Conservation (phyloP, 2,888 invertebrate species). For the Mechanitis mazaeus region DNA sequence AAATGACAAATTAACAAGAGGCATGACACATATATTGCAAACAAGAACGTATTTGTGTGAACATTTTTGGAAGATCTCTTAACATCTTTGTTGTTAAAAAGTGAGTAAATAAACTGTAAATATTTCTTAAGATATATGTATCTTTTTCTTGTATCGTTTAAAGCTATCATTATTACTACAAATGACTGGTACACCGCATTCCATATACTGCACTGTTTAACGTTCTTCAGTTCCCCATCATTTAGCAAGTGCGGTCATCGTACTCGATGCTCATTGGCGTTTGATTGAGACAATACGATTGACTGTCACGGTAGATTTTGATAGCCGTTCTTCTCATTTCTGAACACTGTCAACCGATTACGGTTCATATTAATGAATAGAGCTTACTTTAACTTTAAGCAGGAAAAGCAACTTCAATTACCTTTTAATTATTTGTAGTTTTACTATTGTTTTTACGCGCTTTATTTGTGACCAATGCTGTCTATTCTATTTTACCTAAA, state of each 20-base stretch:
- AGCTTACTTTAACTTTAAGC: slow-evolving; percentile 17
- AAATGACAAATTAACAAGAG: slow-evolving; percentile 64
- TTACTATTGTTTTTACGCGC: slow-evolving; percentile 68
- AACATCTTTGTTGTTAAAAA: slow-evolving; percentile 19
- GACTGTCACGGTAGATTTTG: slow-evolving; percentile 52
- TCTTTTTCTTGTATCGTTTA: background rate
- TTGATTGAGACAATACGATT: slow-evolving; percentile 68
- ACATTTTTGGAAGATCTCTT: slow-evolving; percentile 23
- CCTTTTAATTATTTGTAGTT: slow-evolving; percentile 60
- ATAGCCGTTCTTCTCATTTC: slow-evolving; percentile 53
- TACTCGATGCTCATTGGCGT: slow-evolving; percentile 64
- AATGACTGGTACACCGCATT: slow-evolving; percentile 2
- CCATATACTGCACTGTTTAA: slow-evolving; percentile 6
- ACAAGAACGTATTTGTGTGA: slow-evolving; percentile 55
- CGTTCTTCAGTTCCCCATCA: slow-evolving; percentile 54
- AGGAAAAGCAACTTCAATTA: slow-evolving; percentile 38
- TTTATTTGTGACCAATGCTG: slow-evolving; percentile 38
- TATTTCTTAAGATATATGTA: background rate
- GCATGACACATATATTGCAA: slow-evolving; percentile 69
- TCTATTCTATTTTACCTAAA: slow-evolving; percentile 18
- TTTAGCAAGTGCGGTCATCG: slow-evolving; percentile 69
- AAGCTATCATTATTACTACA: slow-evolving; percentile 1
- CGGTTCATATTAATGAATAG: no score
- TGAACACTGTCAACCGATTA: slow-evolving; percentile 42
- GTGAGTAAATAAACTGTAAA: background rate